Evolutionary conservation across 2,797 vertebrate genomes (phyloP).

Genomic region (Coendou prehensilis): DNA sequence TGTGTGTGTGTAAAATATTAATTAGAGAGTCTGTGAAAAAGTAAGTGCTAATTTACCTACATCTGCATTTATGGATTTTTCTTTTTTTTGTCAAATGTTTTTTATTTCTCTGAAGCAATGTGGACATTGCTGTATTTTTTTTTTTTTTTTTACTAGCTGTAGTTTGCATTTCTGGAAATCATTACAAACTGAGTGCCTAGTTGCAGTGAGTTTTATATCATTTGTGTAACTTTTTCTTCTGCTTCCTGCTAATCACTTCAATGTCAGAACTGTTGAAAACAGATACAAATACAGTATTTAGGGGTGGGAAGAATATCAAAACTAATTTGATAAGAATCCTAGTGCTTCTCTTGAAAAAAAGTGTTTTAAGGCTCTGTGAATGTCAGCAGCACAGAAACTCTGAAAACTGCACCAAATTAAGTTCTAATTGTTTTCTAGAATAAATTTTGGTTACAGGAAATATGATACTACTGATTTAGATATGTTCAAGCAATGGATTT

Average conservation of each 20-base stretch:
- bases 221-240: not conserved
- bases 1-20: not conserved
- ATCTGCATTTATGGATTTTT: not conserved
- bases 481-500: not conserved
- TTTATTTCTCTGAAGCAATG: not conserved
- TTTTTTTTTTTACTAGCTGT: not conserved
- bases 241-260: not conserved
- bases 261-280: not conserved
- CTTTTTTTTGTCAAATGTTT: not conserved
- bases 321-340: not conserved
- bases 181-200: not conserved
- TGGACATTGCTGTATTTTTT: not conserved
- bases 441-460: not conserved
- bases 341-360: not conserved
- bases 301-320: not conserved
- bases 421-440: not conserved
- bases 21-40: not conserved
- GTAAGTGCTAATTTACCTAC: not conserved
- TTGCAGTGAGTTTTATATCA: not conserved
- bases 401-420: not conserved
- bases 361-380: not conserved
- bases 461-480: not conserved
- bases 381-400: not conserved
- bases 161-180: not conserved
- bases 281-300: not conserved